phyloP scores from a whole-genome alignment of 53 echinoderm and acorn worm species.

The Zoroaster sp. region DNA sequence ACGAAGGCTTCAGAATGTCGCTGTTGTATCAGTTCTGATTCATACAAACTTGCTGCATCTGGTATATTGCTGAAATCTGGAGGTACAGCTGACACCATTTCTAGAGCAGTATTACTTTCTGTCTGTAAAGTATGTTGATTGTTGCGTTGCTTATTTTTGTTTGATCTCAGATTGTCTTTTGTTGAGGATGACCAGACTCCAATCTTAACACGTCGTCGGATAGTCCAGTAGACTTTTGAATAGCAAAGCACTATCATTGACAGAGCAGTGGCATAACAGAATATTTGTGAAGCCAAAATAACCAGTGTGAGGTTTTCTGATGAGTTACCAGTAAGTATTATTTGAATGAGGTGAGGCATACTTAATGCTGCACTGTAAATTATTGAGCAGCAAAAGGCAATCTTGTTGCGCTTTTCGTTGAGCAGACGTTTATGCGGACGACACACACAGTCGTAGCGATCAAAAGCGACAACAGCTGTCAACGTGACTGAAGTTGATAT shows the following conservation, averaged over 20 bases:
- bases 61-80: background rate
- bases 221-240: constrained; percentile 45
- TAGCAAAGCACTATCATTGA: constrained; percentile 39
- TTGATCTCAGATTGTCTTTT: background rate
- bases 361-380: background rate
- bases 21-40: background rate
- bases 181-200: background rate
- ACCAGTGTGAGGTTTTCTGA: background rate
- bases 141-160: background rate
- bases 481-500: constrained; percentile 28
- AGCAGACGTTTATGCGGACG: constrained; percentile 48
- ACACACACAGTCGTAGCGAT: constrained; percentile 63
- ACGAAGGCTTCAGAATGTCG: background rate
- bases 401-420: background rate
- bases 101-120: background rate
- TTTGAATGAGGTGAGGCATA: background rate
- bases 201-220: constrained; percentile 41
- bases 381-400: background rate
- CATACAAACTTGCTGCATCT: background rate
- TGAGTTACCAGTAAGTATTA: background rate
- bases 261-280: constrained; percentile 32
- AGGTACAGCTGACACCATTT: background rate
- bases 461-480: constrained; percentile 62
- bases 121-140: too few relatives aligned
- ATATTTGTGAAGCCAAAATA: background rate